Percentiles rank a stretch among this genome's conserved stretches.
Evolutionary conservation across 2,113 vertebrate genomes (phyloP).

Genomic region (Oreamnos americanus): DNA sequence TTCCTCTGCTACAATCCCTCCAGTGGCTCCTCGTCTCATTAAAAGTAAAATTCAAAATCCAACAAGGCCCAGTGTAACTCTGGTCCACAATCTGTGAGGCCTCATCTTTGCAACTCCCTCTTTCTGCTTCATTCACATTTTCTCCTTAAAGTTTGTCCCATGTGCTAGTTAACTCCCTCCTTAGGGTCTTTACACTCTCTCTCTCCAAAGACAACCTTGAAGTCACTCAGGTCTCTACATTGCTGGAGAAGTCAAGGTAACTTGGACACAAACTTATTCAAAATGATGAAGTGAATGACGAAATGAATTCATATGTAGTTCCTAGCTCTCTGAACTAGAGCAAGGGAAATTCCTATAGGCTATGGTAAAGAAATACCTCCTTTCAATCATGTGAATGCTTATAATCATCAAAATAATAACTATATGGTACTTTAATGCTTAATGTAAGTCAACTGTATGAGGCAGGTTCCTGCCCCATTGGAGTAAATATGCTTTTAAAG

Average conservation of each 20-base stretch:
- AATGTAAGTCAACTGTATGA: too few relatives aligned
- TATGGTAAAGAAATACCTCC: neutral
- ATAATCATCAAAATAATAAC: neutral
- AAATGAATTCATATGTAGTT: neutral
- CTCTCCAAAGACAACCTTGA: neutral
- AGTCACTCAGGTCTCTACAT: neutral
- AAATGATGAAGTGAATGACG: neutral
- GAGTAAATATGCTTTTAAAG: neutral
- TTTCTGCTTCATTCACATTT: neutral
- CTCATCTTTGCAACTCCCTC: neutral
- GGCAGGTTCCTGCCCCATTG: too few relatives aligned
- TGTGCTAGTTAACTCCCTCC: neutral
- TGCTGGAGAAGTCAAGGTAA: neutral
- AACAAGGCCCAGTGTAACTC: neutral
- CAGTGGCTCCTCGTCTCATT: neutral
- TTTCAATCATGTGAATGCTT: neutral
- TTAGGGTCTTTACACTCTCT: neutral
- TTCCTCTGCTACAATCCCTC: neutral
- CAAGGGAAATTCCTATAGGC: neutral
- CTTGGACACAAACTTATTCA: neutral
- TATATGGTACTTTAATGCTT: neutral
- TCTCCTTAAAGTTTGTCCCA: neutral
- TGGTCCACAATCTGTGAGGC: neutral
- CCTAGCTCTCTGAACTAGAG: neutral
- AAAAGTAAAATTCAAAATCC: neutral